A percentile compares a stretch with the other conserved stretches of the same genome.
Conservation (phyloP, 2,113 vertebrate species). For the Macroglossus sobrinus region DNA sequence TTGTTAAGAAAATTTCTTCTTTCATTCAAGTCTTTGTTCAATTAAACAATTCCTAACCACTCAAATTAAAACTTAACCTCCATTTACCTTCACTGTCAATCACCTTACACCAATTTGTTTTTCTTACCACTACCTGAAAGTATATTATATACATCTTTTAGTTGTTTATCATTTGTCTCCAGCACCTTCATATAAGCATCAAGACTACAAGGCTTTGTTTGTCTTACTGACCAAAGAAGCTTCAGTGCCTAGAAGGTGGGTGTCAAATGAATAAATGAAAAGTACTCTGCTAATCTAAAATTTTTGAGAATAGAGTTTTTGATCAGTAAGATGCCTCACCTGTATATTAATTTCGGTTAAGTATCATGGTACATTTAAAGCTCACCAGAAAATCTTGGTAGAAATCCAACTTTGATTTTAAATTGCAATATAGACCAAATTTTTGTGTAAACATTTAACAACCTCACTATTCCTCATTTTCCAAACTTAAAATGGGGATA, state of each 20-base stretch:
- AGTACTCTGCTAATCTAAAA: neutral
- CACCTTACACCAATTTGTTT: neutral
- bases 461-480: neutral
- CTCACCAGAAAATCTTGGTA: neutral
- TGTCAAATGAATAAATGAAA: neutral
- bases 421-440: neutral
- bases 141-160: neutral
- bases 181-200: neutral
- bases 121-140: neutral
- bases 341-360: conserved; percentile 10
- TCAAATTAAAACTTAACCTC: neutral
- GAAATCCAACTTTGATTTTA: neutral
- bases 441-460: neutral
- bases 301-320: neutral
- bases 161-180: neutral
- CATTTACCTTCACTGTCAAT: neutral
- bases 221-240: neutral
- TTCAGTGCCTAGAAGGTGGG: neutral
- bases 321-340: neutral
- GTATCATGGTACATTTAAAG: neutral
- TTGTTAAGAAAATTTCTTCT: neutral
- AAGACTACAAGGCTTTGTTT: neutral
- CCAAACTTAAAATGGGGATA: neutral
- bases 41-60: neutral
- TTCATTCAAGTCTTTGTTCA: neutral